Conservation (phyloP, 2,888 invertebrate genomes). For the Chrysodeixis includens region DNA sequence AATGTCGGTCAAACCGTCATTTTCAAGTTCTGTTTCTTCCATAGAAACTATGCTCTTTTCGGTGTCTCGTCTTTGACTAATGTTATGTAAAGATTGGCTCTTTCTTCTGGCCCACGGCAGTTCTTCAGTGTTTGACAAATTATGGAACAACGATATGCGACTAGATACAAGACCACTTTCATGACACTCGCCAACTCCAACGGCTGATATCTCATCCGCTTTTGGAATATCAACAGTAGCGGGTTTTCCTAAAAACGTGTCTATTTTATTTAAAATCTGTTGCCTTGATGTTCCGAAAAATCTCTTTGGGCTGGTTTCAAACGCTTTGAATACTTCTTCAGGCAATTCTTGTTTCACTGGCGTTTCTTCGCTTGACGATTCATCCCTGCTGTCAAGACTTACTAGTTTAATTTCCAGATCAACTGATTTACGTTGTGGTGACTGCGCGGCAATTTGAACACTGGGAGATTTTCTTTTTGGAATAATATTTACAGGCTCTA, state of each 20-base stretch:
- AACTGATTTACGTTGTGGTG: constrained; percentile 1
- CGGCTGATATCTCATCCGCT: constrained; percentile 60
- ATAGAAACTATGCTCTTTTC: constrained; percentile 49
- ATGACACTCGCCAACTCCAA: constrained; percentile 67
- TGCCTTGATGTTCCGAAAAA: constrained; percentile 86
- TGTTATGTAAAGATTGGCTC: constrained; percentile 77
- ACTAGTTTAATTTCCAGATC: constrained; percentile 20
- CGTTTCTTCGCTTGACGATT: not conserved
- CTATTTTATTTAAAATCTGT: constrained; percentile 84
- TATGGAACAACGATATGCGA: constrained; percentile 84
- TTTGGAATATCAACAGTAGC: constrained; percentile 64
- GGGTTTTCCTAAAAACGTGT: constrained; percentile 81
- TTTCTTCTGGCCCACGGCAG: constrained; percentile 70
- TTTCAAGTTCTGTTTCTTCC: constrained; percentile 33
- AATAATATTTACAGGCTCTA: constrained; percentile 55
- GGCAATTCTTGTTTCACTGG: constrained; percentile 81
- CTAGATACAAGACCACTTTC: constrained; percentile 85
- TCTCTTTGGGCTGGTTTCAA: constrained; percentile 86
- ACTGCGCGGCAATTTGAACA: constrained; percentile 19
- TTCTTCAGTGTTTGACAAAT: constrained; percentile 79
- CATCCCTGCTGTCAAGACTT: constrained; percentile 8
- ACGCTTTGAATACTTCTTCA: constrained; percentile 85
- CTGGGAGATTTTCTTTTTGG: constrained; percentile 42
- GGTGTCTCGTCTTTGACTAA: constrained; percentile 67
- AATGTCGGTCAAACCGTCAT: constrained; percentile 23